Evolutionary conservation across 2,797 vertebrate species (phyloP), one percentile per base, ranked within the genome.

Genomic region (Loriculus beryllinus): DNA sequence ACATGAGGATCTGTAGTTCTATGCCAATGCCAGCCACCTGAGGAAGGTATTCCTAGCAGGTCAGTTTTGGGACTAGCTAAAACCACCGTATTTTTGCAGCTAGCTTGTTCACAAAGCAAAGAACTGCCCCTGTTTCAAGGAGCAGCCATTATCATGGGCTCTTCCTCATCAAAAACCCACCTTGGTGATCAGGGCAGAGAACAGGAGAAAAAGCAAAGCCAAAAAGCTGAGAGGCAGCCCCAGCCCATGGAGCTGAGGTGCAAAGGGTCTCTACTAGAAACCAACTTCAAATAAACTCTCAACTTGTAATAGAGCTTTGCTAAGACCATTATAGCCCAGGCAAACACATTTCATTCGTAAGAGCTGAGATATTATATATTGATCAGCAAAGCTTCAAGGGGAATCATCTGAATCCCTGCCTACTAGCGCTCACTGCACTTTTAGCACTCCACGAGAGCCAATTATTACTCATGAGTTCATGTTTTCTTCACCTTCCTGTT

Each of bases 401-500:
- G 52, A 52, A 68, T 29, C 69, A 45, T 33, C 52, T 31, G 88
- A 88, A 57, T 15, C 67, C 33, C 37, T 6, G 86, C 90, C 93
- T 74, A 67, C 21, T 8, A 79, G 51, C 25, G 4, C 82, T 67
- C 28, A 0, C 88, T 80, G 93, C 93, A 62, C 88, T 95, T n/a
- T 12, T 4, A 85, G 88, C 84, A 22, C 92, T 93, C 92, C 71
- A 20, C 21, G 82, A 89, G 88, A 92, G 92, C 90, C 95, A 94
- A 77, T 93, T 90, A 87, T 87, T 93, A 85, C 96, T 94, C 93
- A 89, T 54, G 93, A 94, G 90, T 95, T 95, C 91, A 94, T 92
- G 94, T 94, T 96, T 96, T 95, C 95, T 92, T 96, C 96, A 93
- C 94, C 95, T 95, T 96, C 93, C 94, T 94, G 94, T 17, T 93